These are phyloP conservation scores for Channa maculata DNA, from an alignment of 2,113 vertebrate genomes.

Conservation along the genomic window DNA sequence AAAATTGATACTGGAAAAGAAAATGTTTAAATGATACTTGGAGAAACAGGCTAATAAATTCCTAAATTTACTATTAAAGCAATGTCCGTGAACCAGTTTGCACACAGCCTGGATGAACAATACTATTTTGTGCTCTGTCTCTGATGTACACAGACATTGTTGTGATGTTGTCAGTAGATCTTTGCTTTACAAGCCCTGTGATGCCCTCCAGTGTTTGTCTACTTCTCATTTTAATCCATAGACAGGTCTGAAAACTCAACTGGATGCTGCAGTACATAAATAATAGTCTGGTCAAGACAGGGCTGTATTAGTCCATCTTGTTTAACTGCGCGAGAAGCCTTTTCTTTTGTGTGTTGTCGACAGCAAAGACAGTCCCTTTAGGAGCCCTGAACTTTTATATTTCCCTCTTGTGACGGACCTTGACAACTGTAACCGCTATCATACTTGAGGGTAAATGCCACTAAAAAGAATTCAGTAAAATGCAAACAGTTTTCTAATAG, in stretches of 20 bases:
- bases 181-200: slow-evolving; percentile 9
- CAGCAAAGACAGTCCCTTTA: slow-evolving; percentile 11
- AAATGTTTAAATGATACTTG: too few relatives aligned
- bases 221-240: slow-evolving; percentile 12
- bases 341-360: slow-evolving; percentile 20
- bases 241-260: slow-evolving; percentile 1
- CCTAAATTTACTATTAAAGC: slow-evolving; percentile 9
- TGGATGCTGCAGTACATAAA: not conserved
- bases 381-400: slow-evolving; percentile 33
- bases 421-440: slow-evolving; percentile 35
- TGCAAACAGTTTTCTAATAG: too few relatives aligned
- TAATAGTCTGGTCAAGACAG: not conserved
- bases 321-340: slow-evolving; percentile 21
- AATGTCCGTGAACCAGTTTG: not conserved
- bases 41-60: not conserved
- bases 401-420: slow-evolving; percentile 73
- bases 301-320: not conserved
- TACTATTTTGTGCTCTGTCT: not conserved
- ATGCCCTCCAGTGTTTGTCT: slow-evolving; percentile 1
- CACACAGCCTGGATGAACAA: slow-evolving; percentile 7
- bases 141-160: not conserved
- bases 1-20: too few relatives aligned
- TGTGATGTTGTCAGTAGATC: not conserved
- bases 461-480: not conserved
- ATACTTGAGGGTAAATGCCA: not conserved